phyloP scores from a whole-genome alignment of 2,113 vertebrate species.

The Gila orcuttii region DNA sequence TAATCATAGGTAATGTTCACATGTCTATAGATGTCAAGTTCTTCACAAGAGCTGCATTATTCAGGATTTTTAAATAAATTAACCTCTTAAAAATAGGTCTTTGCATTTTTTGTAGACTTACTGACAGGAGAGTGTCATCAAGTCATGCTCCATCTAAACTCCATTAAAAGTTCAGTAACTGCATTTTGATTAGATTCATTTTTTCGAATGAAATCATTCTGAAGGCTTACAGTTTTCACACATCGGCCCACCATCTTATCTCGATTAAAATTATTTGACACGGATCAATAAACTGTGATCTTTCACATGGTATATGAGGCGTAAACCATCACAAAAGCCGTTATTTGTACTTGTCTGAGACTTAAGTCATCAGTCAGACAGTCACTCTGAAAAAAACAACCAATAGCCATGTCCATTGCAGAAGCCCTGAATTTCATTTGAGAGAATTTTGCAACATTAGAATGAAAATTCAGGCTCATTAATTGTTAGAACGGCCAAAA shows the following conservation, averaged over 20 bases:
- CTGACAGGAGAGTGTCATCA: not conserved
- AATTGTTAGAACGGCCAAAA: not conserved
- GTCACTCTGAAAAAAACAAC: no score
- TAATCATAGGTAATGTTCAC: not conserved
- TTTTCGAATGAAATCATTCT: not conserved
- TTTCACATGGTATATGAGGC: not conserved
- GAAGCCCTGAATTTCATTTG: not conserved
- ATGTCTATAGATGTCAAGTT: not conserved
- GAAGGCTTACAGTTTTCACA: slow-evolving; percentile 8
- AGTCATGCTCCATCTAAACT: not conserved
- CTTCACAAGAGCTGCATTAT: not conserved
- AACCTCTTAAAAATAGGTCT: not conserved
- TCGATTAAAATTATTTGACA: slow-evolving; percentile 10
- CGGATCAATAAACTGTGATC: slow-evolving; percentile 22
- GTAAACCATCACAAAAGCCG: not conserved
- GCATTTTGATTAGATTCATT: slow-evolving; percentile 5
- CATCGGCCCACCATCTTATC: not conserved
- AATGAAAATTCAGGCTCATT: not conserved
- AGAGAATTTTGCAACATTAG: not conserved
- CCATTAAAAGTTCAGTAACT: not conserved
- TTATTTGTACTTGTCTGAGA: not conserved
- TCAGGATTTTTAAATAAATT: not conserved
- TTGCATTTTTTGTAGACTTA: not conserved
- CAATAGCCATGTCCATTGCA: not conserved
- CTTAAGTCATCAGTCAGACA: not conserved